Evolutionary conservation across 1,140 invertebrate species (phyloP), one percentile per base, ranked within the genome.

Genomic region (Cydia strobilella): DNA sequence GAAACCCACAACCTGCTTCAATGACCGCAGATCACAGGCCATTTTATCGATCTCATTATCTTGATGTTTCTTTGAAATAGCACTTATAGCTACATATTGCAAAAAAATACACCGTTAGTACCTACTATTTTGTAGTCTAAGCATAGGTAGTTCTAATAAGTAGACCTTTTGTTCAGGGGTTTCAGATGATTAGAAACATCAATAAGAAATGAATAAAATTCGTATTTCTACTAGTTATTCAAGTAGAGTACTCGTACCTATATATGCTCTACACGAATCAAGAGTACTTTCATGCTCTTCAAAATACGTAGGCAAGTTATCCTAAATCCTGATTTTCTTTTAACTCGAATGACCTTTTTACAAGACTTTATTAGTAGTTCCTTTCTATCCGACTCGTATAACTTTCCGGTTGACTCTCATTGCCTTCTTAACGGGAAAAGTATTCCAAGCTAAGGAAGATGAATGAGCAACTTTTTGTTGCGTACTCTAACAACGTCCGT

Each of bases 11-110:
- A 59, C 18, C 18, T 9, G 51, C 23, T 59, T 59, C n/a, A 20
- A 59, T 23, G 54, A 23, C 54, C 20, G 20, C 18, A 59, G 7
- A 20, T 20, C 54, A 18, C 48, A 59, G 18, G 9, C 54, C 10
- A 59, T 23, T 23, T 59, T 59, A 59, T 59, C 54, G 54, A 59
- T 54, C n/a, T 12, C 18, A 59, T 59, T 59, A 59, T 59, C 54
- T 59, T 59, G 54, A 59, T 23, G 54, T 59, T 59, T 23, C 12
- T 59, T 59, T 23, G 54, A 23, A 59, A 59, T 23, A 23, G 20
- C 18, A 59, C 18, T 20, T 54, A 54, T 54, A 12, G 54, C 9
- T 9, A 59, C 39, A 2, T 35, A 35, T 35, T 35, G 31, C 31
- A 13, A 42, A 42, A 2, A 42, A 7, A 42, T 42, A 42, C 9